phyloP scores from a whole-genome alignment of 2,888 invertebrate genomes.

The Drosophila algonquin region DNA sequence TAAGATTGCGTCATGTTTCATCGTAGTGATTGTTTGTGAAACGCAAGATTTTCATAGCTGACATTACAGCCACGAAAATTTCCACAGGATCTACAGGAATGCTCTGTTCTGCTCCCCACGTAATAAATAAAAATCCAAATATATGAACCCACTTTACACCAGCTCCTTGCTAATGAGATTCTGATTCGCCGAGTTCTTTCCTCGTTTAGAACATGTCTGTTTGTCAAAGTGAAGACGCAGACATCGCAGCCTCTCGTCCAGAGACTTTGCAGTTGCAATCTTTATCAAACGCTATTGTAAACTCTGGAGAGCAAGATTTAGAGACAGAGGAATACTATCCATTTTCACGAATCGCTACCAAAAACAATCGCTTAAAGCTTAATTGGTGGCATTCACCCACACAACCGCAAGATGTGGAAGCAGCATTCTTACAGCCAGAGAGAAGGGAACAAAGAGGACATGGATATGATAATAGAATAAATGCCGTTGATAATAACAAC shows the following conservation, averaged over 20 bases:
- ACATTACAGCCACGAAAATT: conserved; percentile 31
- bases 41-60: conserved; percentile 50
- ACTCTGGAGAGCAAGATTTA: neutral
- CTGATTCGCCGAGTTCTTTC: neutral
- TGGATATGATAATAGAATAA: neutral
- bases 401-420: conserved; percentile 39
- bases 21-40: neutral
- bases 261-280: conserved; percentile 55
- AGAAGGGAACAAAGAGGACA: conserved; percentile 8
- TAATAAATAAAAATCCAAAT: neutral
- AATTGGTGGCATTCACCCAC: conserved; percentile 78
- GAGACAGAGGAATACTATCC: conserved; percentile 1
- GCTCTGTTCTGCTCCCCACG: neutral
- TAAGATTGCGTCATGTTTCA: conserved; percentile 2
- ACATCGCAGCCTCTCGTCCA: conserved; percentile 1
- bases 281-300: conserved; percentile 11
- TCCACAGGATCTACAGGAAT: conserved; percentile 1
- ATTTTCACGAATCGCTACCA: conserved; percentile 62
- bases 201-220: conserved; percentile 15
- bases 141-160: neutral
- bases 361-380: conserved; percentile 73
- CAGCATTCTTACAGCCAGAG: conserved; percentile 14
- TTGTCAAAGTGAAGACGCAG: conserved; percentile 9
- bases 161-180: neutral
- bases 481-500: conserved; percentile 55